Percentiles rank a stretch among this genome's conserved stretches.
Conservation (phyloP, 2,888 invertebrate genomes). For the Galerucella calmariensis region DNA sequence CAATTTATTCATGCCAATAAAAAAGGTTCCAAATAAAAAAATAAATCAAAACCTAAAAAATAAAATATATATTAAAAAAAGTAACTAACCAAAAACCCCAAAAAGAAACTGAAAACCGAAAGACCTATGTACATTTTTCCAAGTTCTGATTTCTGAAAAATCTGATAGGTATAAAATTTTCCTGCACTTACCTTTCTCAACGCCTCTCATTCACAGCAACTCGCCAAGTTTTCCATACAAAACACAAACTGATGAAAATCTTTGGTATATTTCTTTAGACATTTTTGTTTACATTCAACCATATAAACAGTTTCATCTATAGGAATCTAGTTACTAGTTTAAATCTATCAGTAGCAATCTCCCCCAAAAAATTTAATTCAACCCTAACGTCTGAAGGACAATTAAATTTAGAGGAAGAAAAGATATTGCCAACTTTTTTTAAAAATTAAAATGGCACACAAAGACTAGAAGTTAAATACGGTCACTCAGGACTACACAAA, state of each 20-base stretch:
- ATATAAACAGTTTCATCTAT: conserved; percentile 12
- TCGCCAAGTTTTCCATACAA: conserved; percentile 13
- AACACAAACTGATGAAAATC: conserved; percentile 22
- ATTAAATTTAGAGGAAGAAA: not conserved
- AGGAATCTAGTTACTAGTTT: conserved; percentile 10
- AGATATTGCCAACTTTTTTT: not conserved
- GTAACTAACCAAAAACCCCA: conserved; percentile 1
- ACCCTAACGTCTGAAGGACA: not conserved
- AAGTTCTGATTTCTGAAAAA: conserved; percentile 4
- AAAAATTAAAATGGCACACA: conserved; percentile 30
- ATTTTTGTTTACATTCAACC: conserved; percentile 19
- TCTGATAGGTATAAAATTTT: not conserved
- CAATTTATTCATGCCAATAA: conserved; percentile 8
- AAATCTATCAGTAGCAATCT: conserved; percentile 7
- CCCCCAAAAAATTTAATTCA: not conserved
- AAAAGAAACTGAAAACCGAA: not conserved
- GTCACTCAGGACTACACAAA: not conserved
- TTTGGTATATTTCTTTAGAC: conserved; percentile 32
- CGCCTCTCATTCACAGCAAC: conserved; percentile 11
- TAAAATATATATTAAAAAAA: conserved; percentile 16
- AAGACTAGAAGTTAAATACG: conserved; percentile 32
- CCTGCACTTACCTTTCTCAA: conserved; percentile 9
- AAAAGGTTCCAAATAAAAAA: conserved; percentile 12
- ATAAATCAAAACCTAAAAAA: conserved; percentile 12
- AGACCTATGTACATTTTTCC: not conserved